Base-by-base conservation (phyloP, 1,140 invertebrate genomes). In the Leptonema lineaticorne region DNA sequence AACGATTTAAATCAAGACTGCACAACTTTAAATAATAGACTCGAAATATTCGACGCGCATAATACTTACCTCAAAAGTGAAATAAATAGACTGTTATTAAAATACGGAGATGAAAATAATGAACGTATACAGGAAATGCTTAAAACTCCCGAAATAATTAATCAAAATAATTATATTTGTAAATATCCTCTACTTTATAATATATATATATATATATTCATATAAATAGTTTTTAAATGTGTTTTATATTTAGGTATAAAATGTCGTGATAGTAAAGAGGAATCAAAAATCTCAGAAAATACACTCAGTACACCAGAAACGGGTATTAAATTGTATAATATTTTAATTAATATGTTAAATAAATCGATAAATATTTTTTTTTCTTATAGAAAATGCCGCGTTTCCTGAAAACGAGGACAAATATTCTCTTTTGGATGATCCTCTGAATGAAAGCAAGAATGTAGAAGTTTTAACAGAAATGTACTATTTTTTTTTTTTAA, bases 381-480 rank as follows among this genome's bases (percentile, higher is more conserved):
- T 37, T 45, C 2, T 37, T 60, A 20, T 20, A 62, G 33, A 62
- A 62, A 41, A 64, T 29, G 22, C 41, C 29, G 9, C 50, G 16
- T 50, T 64, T 7, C 27, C 62, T n/a, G 62, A 64, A 24, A 22
- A n/a, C 16, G 59, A 50, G 6, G 20, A 24, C 5, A 64, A 64
- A 48, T 64, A 29, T 64, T 41, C 41, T 9, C 7, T 64, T 8
- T 14, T 48, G 22, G 45, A 64, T 2, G 62, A 50, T 30, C 1
- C 28, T 7, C 5, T 22, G 20, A 46, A 50, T 20, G 62, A 64
- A 1, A 26, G 9, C 20, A 64, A 64, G 30, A 64, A 64, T 26
- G 27, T 50, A 26, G 62, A 64, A 64, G 41, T 64, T 7, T 45
- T 64, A n/a, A 64, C 62, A 14, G 62, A 64, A 29, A 64, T 64